A percentile compares a stretch with the other conserved stretches of the same genome.
These are phyloP conservation scores for Merluccius polli DNA, from an alignment of 2,797 vertebrate species.

Conservation along the genomic window DNA sequence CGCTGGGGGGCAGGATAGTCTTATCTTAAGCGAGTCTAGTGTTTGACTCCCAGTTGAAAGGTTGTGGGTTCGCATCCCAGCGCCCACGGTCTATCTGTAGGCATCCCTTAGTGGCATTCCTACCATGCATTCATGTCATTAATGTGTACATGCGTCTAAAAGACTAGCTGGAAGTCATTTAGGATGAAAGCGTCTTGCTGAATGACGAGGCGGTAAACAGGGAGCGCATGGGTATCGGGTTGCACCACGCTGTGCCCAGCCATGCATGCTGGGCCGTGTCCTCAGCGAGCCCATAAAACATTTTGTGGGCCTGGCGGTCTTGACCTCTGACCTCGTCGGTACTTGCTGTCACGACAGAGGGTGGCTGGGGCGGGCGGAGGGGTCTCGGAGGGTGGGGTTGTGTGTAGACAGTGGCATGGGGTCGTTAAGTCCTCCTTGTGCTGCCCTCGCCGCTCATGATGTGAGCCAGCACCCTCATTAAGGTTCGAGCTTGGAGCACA, in stretches of 20 bases:
- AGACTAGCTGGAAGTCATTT: not conserved
- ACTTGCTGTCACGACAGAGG: not conserved
- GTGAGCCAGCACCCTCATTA: not conserved
- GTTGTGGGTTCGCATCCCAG: not conserved
- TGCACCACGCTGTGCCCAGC: no score
- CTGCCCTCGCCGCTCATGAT: not conserved
- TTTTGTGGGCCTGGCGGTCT: no score
- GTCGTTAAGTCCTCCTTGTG: not conserved
- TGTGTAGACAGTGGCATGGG: not conserved
- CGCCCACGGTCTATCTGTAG: no score
- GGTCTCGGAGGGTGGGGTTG: not conserved
- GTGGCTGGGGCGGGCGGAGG: not conserved
- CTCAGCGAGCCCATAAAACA: not conserved
- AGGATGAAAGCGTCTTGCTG: not conserved
- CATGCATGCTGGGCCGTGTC: not conserved
- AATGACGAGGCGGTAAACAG: no score
- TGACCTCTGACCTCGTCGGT: not conserved
- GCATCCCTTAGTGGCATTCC: no score
- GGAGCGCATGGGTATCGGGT: no score
- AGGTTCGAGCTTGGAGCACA: no score
- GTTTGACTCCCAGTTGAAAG: not conserved
- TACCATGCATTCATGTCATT: not conserved
- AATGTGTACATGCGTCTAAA: not conserved
- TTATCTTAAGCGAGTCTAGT: not conserved
- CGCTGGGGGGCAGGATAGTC: not conserved